Evolutionary conservation across 2,113 vertebrate genomes (phyloP), one percentile per base, ranked within the genome.

Genomic region (Ploceus nigricollis): DNA sequence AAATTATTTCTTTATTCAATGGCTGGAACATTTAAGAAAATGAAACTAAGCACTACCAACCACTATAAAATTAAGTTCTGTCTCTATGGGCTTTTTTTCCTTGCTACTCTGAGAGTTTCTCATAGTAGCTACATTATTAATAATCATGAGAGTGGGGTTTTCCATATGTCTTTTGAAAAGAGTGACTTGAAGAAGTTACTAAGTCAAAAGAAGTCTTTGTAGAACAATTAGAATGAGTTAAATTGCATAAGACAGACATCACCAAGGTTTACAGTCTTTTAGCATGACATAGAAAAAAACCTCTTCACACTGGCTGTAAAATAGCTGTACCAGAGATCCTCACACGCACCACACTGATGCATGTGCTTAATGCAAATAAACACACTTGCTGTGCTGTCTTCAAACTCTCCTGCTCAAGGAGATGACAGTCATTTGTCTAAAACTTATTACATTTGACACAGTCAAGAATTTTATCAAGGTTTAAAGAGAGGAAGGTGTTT

Each of bases 171-270:
- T 96, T 73, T 95, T 96, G 90, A 95, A 87, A 95, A 96, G 60
- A 95, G 81, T 84, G 81, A 82, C 84, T 96, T 87, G 77, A 91
- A 86, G 78, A 97, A 96, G 69, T 94, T 96, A 81, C 76, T 90
- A 94, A 96, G 89, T 93, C 85, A 94, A 95, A 96, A 96, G 94
- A 96, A 92, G 24, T 76, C 87, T 97, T 94, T 96, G 71, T 96
- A 94, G 94, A 93, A 88, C 82, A 98, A 97, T 94, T 96, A 95
- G 96, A 97, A 96, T 11, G 44, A 96, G 90, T 97, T 95, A 97
- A 94, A 96, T 94, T 94, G 94, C 47, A 25, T 94, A 81, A 97
- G 96, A 96, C 80, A 96, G 95, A 96, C 83, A 94, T 84, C 87
- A 89, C 70, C 92, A 82, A 97, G 81, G 88, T 96, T 94, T 97